Evolutionary conservation across 2,888 invertebrate genomes (phyloP).

Genomic region (Eupsilia transversa): DNA sequence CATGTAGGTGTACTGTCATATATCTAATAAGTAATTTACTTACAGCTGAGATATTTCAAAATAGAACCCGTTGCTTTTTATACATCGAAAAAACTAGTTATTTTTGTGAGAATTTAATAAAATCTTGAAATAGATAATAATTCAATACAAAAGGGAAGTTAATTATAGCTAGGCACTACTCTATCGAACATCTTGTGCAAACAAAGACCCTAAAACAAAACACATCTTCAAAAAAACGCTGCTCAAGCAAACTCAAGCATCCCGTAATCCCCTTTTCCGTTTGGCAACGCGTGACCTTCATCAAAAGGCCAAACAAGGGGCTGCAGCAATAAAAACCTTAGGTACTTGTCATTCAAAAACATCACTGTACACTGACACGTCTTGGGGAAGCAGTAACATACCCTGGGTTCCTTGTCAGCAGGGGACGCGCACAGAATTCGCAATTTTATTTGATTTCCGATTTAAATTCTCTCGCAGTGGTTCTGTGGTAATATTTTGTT

Average conservation of each 20-base stretch:
- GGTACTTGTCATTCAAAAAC: conserved; percentile 80
- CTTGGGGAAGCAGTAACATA: conserved; percentile 72
- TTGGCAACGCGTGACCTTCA: conserved; percentile 60
- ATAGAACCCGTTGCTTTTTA: background rate
- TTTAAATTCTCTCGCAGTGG: conserved; percentile 71
- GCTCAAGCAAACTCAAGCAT: conserved; percentile 31
- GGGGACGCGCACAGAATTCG: conserved; percentile 74
- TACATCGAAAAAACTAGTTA: background rate
- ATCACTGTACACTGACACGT: conserved; percentile 73
- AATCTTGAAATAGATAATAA: background rate
- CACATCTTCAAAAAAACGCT: conserved; percentile 37
- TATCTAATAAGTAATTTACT: conserved; percentile 10
- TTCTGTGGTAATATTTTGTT: conserved; percentile 63
- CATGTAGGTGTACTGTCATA: conserved; percentile 17
- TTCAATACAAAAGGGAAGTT: background rate
- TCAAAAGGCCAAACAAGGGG: conserved; percentile 73
- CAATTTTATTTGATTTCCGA: conserved; percentile 81
- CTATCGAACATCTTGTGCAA: background rate
- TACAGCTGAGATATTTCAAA: background rate
- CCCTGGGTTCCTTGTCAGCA: conserved; percentile 68
- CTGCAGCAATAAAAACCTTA: conserved; percentile 78
- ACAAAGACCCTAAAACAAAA: conserved; percentile 17
- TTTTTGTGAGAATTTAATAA: background rate
- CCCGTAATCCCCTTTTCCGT: conserved; percentile 63
- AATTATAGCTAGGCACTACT: background rate